Evolutionary conservation across 2,888 invertebrate genomes (phyloP).

Genomic region (Tolmerus cingulatus): DNA sequence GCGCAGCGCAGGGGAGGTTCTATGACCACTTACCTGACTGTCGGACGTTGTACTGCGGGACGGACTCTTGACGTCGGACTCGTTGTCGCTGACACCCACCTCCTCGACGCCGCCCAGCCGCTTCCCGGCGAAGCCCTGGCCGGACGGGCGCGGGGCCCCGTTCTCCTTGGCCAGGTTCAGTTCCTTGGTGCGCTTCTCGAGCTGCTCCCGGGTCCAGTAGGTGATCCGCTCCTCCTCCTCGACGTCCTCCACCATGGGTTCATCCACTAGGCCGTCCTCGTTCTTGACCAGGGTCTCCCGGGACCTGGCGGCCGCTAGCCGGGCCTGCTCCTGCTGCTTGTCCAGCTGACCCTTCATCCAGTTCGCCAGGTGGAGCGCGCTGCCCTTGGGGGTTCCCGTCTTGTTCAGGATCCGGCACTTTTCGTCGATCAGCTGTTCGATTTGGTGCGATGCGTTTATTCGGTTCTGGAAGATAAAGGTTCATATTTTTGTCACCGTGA

Average conservation of each 20-base stretch:
- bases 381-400: constrained; percentile 72
- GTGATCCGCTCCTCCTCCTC: constrained; percentile 61
- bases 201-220: constrained; percentile 76
- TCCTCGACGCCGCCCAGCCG: constrained; percentile 64
- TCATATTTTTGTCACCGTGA: neutral
- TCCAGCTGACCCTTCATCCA: constrained; percentile 83
- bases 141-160: constrained; percentile 54
- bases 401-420: constrained; percentile 72
- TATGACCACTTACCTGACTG: constrained; percentile 72
- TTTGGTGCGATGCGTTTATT: constrained; percentile 61
- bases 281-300: constrained; percentile 59
- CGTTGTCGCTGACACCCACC: constrained; percentile 61
- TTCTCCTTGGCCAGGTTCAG: constrained; percentile 69
- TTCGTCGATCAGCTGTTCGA: constrained; percentile 71
- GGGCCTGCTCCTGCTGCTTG: constrained; percentile 65
- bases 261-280: constrained; percentile 10
- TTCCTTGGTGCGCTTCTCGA: constrained; percentile 75
- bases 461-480: constrained; percentile 50
- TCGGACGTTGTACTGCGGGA: constrained; percentile 80
- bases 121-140: constrained; percentile 56
- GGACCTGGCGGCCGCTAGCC: constrained; percentile 57
- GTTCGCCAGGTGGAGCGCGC: constrained; percentile 77
- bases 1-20: neutral
- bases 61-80: constrained; percentile 70
- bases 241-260: constrained; percentile 51